Base-by-base conservation (phyloP, 1,140 invertebrate species). In the Dinoponera quadriceps region DNA sequence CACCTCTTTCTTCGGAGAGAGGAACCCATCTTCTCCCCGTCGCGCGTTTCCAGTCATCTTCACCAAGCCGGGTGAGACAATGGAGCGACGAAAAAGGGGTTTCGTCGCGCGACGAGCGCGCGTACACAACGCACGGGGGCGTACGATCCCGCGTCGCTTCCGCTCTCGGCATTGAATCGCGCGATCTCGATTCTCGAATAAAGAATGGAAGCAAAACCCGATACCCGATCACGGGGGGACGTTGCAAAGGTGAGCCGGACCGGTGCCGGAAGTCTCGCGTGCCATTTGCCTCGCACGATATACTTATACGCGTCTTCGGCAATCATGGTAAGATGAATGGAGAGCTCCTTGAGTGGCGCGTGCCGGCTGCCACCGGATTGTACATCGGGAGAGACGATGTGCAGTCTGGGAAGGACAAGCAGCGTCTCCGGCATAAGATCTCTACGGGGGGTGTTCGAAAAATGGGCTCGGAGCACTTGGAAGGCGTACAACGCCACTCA, bases 181-280 rank as follows among this genome's bases (percentile, higher is more conserved):
- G 72, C 78, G 84, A 87, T 91, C 90, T 90, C 86, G 84, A 89
- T 89, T 86, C 81, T 72, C 83, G 59, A 73, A 88, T 82, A 87
- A 89, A 93, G 85, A 92, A 92, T 91, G 86, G 89, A 86, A 86
- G 85, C 85, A 73, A 81, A 92, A 90, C 85, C 88, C 89, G 89
- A 90, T 89, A 90, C 87, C 27, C 75, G 7, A 78, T 29, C 65
- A 69, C 68, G 85, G 71, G 87, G 87, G 83, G 77, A 62, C 83
- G 80, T 72, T 75, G 60, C 49, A 63, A 78, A 84, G 75, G 51
- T 71, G 83, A 80, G 59, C 57, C 51, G 84, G 84, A 80, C 75
- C 85, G 88, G 91, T 71, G 87, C 91, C 93, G 93, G 93, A 93
- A 93, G 92, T 93, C 91, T 93, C 92, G 92, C 91, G 92, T 93